Conservation (phyloP, 2,888 invertebrate genomes). For the Spicauda simplicius region DNA sequence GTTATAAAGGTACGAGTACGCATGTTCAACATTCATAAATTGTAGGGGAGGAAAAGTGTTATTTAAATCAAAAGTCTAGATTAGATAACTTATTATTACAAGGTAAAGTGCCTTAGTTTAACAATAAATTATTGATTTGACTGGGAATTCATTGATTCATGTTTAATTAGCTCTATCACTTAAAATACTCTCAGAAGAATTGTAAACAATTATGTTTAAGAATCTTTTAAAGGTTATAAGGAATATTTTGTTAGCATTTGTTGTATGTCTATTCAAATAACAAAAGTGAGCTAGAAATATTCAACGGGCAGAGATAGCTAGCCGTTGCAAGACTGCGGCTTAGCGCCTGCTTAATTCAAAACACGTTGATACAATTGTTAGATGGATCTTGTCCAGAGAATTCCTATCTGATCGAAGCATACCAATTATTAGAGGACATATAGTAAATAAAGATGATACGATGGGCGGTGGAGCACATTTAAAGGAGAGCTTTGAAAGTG, state of each 20-base stretch:
- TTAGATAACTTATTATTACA: too few relatives aligned
- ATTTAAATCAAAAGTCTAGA: slow-evolving; percentile 3
- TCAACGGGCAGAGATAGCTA: background rate
- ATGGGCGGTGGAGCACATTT: slow-evolving; percentile 10
- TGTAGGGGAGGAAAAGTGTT: background rate
- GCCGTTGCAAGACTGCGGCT: background rate
- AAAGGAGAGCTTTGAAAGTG: slow-evolving; percentile 29
- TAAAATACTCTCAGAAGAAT: too few relatives aligned
- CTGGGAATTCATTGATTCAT: too few relatives aligned
- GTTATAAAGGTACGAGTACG: background rate
- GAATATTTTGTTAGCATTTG: too few relatives aligned
- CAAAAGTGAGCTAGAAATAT: slow-evolving; percentile 16
- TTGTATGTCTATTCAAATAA: too few relatives aligned
- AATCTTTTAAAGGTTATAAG: too few relatives aligned
- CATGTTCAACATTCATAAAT: slow-evolving; percentile 14
- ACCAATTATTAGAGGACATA: slow-evolving; percentile 34
- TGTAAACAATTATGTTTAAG: too few relatives aligned
- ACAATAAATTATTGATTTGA: too few relatives aligned
- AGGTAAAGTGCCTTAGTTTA: too few relatives aligned
- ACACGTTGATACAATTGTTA: slow-evolving; percentile 33
- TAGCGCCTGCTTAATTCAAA: slow-evolving; percentile 33
- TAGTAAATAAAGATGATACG: slow-evolving; percentile 34
- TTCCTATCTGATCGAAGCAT: slow-evolving; percentile 34
- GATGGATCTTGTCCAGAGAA: slow-evolving; percentile 37
- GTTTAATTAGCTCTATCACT: too few relatives aligned